Base-by-base conservation (phyloP, 2,888 invertebrate genomes). In the Agriopis marginaria region DNA sequence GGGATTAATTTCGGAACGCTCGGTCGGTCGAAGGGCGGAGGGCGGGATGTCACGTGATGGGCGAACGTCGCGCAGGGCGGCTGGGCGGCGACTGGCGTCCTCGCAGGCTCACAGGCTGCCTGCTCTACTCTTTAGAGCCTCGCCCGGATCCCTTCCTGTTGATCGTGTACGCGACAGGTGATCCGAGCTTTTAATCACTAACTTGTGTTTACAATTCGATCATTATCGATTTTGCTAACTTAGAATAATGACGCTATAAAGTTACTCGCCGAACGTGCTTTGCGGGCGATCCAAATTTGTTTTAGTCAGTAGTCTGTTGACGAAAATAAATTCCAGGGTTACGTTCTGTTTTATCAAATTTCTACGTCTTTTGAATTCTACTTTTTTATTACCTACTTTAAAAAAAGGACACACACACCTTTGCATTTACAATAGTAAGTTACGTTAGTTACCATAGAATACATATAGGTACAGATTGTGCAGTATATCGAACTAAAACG, bases 131-230 rank as follows among this genome's bases (percentile, higher is more conserved):
- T 50, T 50, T 54, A 42, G 83, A 86, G 86, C 91, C 91, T 90
- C 89, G 89, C 90, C 92, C 91, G 89, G 89, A 85, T 84, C 79
- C 83, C 80, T 89, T 92, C 91, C 90, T 91, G 92, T 92, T 91
- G 90, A 91, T 89, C 88, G 86, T 89, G 86, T 86, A 87, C 87
- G 89, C 91, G 93, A 93, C 93, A 93, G 92, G 93, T 93, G 92
- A 92, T 89, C 82, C 77, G 78, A 76, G 77, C 81, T 84, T 87
- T 84, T 82, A 82, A 85, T 85, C 79, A 81, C 77, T 72, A 79
- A 80, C 79, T 82, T 79, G 77, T 79, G 75, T 79, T 81, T 77
- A 80, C 71, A 78, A 78, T 66, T 80, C 64, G 62, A 74, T 69
- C 62, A 72, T 75, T 77, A 78, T 79, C 75, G 74, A 81, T 80